Percentiles rank a stretch among this genome's conserved stretches.
These are phyloP conservation scores for Paramisgurnus dabryanus DNA, from an alignment of 2,113 vertebrate species.

Conservation along the genomic window DNA sequence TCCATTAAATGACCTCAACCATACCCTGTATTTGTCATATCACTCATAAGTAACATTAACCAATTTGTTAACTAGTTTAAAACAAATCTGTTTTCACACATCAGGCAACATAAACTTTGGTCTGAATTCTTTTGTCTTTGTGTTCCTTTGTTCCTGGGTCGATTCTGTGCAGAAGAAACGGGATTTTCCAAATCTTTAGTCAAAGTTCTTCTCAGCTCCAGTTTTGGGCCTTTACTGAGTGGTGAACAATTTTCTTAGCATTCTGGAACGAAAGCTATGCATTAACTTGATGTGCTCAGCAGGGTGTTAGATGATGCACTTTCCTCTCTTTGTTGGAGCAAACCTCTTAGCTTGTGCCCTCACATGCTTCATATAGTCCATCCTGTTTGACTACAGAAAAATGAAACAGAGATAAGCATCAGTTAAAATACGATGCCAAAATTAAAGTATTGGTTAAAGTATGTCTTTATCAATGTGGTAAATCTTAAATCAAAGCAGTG, in stretches of 20 bases:
- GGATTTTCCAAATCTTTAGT: slow-evolving; percentile 8
- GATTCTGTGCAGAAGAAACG: background rate
- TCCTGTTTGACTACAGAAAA: slow-evolving; percentile 76
- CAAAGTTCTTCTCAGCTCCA: background rate
- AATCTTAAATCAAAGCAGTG: background rate
- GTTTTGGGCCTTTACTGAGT: background rate
- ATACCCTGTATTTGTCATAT: no score
- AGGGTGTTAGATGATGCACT: background rate
- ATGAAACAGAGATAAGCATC: background rate
- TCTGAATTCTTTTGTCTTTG: background rate
- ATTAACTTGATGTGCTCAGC: background rate
- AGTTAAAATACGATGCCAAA: background rate
- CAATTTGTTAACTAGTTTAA: background rate
- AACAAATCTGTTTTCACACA: background rate
- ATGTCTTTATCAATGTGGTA: background rate
- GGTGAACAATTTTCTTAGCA: background rate
- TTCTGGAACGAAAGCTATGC: slow-evolving; percentile 5
- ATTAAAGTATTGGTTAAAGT: background rate
- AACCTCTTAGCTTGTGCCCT: slow-evolving; percentile 80
- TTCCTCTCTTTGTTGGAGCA: slow-evolving; percentile 71
- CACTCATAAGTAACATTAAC: background rate
- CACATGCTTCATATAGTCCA: slow-evolving; percentile 80
- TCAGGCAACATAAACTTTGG: background rate
- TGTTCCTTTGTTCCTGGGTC: background rate
- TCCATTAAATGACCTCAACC: no score